Base-by-base conservation (phyloP, 2,113 vertebrate species). In the Albula goreensis region DNA sequence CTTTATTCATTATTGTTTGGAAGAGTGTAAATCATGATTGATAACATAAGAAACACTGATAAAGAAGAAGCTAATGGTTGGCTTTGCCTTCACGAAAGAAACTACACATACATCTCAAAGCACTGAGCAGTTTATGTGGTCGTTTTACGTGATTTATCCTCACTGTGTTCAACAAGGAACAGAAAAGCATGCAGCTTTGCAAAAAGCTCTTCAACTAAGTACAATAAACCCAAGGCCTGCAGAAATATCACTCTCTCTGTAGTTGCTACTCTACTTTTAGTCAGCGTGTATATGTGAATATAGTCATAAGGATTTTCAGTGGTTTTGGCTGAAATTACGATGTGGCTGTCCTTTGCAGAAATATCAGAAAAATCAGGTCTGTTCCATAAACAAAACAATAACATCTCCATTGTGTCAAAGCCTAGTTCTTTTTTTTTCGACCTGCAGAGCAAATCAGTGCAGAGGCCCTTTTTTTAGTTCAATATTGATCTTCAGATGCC, bases 401-500 rank as follows among this genome's bases (percentile, higher is more conserved):
- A 15, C 66, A 53, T 79, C 41, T 83, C 22, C 83, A 78, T n/a
- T 80, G 6, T 80, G 56, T 41, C 51, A 19, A 41, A 25, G 66
- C 2, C 60, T 84, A 53, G 25, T 53, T 86, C 41, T 70, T 77
- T 51, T 49, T 70, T 86, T 81, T 31, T 78, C 66, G 83, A 80
- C 84, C 60, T 22, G 63, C 86, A 85, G 78, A 25, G 70, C 83
- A 41, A 87, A 82, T 86, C 31, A 56, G 84, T 41, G 31, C 60
- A 85, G 88, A 4, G 11, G 57, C 51, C 13, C 19, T 19, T 83
- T n/a, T 85, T 90, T 85, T n/a, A 85, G 86, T 88, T 85, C 86
- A 82, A 70, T 91, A 92, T 93, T 90, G 93, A 94, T 93, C 87
- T 86, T 66, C 56, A 81, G 82, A 86, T 91, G 89, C 88, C 91